A percentile compares a stretch with the other conserved stretches of the same genome.
Conservation (phyloP, 2,113 vertebrate species). For the Mustela nigripes region DNA sequence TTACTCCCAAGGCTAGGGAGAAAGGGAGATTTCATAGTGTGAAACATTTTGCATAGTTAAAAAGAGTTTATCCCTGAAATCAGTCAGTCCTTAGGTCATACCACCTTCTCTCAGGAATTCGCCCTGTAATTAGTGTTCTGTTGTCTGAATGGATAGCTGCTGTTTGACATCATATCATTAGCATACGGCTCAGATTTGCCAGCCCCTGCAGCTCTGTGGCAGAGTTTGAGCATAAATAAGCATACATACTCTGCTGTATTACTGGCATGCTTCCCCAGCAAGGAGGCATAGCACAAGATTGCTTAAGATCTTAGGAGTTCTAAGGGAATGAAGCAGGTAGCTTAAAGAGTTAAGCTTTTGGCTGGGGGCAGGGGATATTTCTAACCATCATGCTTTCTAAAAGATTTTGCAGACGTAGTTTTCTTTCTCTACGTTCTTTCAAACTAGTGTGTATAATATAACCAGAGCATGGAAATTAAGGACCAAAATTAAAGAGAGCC, state of each 20-base stretch:
- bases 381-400: conserved; percentile 64
- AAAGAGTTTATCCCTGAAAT: conserved; percentile 37
- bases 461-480: conserved; percentile 40
- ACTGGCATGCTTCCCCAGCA: conserved; percentile 65
- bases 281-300: conserved; percentile 62
- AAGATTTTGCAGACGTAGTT: conserved; percentile 64
- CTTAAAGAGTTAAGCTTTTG: conserved; percentile 77
- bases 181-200: conserved; percentile 81
- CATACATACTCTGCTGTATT: conserved; percentile 18
- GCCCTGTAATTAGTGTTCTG: conserved; percentile 81
- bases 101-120: conserved; percentile 4
- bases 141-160: conserved; percentile 82
- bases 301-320: conserved; percentile 69
- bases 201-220: conserved; percentile 50
- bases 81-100: background rate
- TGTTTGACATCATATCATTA: conserved; percentile 88
- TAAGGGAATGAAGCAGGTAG: conserved; percentile 88
- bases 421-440: conserved; percentile 58
- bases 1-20: conserved; percentile 26
- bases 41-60: background rate
- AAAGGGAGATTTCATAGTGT: background rate
- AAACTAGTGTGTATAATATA: conserved; percentile 34
- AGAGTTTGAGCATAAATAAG: conserved; percentile 52
- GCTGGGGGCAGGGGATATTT: background rate
- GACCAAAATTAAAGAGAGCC: conserved; percentile 58